Conservation (phyloP, 2,113 vertebrate genomes). For the Orthochromis indermauri region DNA sequence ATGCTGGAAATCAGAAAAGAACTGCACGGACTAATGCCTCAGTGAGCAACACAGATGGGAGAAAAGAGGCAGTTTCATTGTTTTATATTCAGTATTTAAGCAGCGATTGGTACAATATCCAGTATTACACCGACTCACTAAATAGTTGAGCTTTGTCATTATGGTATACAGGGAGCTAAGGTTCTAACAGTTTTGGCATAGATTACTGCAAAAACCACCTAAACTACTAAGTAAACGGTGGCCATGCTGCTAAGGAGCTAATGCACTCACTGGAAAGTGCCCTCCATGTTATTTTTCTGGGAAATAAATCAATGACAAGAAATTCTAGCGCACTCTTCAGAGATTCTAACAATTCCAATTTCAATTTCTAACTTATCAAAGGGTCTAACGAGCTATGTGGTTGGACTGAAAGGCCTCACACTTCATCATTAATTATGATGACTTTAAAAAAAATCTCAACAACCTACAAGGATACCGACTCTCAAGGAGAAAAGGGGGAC, state of each 20-base stretch:
- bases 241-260: neutral
- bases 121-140: neutral
- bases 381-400: neutral
- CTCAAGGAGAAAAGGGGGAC: neutral
- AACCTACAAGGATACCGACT: neutral
- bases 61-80: neutral
- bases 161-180: neutral
- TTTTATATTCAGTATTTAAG: neutral
- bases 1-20: slow-evolving; percentile 3
- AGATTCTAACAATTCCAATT: slow-evolving; percentile 2
- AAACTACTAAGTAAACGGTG: accelerated
- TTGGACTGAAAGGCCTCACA: neutral
- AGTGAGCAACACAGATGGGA: slow-evolving; percentile 1
- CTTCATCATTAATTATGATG: neutral
- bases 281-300: neutral
- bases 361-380: neutral
- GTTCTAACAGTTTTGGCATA: neutral
- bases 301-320: neutral
- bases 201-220: neutral
- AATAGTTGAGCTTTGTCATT: neutral
- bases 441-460: neutral
- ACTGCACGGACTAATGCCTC: neutral
- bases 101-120: neutral
- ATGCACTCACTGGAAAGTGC: neutral
- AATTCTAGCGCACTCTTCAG: neutral